Evolutionary conservation across 2,797 vertebrate species (phyloP).

Genomic region (Periophthalmus magnuspinnatus): DNA sequence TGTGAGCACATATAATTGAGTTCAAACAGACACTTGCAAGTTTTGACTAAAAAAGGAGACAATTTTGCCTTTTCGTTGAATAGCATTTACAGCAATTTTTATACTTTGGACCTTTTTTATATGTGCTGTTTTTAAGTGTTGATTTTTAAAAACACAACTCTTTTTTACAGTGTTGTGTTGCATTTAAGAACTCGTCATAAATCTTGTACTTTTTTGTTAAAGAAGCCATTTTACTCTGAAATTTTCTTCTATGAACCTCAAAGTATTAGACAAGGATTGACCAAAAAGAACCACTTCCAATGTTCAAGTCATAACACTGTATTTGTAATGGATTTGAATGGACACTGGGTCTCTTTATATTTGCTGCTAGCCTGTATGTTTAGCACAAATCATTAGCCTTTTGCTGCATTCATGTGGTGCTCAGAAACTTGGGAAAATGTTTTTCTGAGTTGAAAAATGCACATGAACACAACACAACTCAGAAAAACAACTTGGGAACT

Average conservation of each 20-base stretch:
- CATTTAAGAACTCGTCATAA: constrained; percentile 6
- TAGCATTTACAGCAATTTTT: constrained; percentile 45
- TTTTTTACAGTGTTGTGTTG: constrained; percentile 30
- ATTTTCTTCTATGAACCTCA: constrained; percentile 17
- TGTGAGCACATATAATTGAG: constrained; percentile 45
- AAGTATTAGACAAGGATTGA: constrained; percentile 48
- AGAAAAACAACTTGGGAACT: too few species aligned
- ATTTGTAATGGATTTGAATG: neutral
- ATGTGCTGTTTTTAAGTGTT: constrained; percentile 46
- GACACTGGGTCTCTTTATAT: neutral
- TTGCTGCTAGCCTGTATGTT: constrained; percentile 22
- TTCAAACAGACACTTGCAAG: constrained; percentile 14
- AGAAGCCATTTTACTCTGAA: constrained; percentile 39
- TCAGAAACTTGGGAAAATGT: too few species aligned
- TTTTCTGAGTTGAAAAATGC: too few species aligned
- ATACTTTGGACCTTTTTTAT: constrained; percentile 54
- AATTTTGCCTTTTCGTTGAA: constrained; percentile 46
- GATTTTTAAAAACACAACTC: constrained; percentile 40
- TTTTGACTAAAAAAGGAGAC: constrained; percentile 12
- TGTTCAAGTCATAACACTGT: constrained; percentile 49
- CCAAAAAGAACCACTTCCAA: constrained; percentile 59
- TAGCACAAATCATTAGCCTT: neutral
- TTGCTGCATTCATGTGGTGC: too few species aligned
- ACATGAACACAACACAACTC: too few species aligned
- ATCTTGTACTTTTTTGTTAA: constrained; percentile 16